Conservation (phyloP, 2,113 vertebrate genomes). For the Trichomycterus rosablanca region DNA sequence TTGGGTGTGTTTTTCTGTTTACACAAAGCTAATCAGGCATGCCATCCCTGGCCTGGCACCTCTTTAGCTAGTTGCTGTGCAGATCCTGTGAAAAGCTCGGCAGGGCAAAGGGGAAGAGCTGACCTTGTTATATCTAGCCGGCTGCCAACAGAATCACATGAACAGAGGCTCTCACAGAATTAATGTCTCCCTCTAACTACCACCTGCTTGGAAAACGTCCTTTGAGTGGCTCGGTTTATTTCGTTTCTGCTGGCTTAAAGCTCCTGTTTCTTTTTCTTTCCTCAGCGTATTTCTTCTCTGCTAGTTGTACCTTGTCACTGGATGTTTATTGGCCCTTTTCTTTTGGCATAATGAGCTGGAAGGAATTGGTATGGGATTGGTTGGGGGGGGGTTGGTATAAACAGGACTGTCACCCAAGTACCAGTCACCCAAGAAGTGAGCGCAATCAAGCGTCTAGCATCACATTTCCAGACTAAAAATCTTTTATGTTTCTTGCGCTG, state of each 20-base stretch:
- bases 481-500: slow-evolving; percentile 11
- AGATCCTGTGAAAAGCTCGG: slow-evolving; percentile 40
- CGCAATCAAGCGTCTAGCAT: slow-evolving; percentile 55
- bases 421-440: slow-evolving; percentile 53
- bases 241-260: slow-evolving; percentile 17
- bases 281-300: slow-evolving; percentile 37
- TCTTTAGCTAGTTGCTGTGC: slow-evolving; percentile 20
- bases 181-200: slow-evolving; percentile 39
- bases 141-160: slow-evolving; percentile 34
- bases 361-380: no score
- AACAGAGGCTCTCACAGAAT: slow-evolving; percentile 38
- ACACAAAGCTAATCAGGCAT: slow-evolving; percentile 32
- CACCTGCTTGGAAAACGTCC: slow-evolving; percentile 1
- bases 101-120: slow-evolving; percentile 36
- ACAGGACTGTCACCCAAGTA: no score
- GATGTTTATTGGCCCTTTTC: slow-evolving; percentile 47
- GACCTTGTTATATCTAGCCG: slow-evolving; percentile 38
- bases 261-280: slow-evolving; percentile 36
- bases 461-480: slow-evolving; percentile 28
- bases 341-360: slow-evolving; percentile 59
- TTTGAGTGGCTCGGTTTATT: neutral
- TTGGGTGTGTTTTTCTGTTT: slow-evolving; percentile 14
- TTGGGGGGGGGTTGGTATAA: no score
- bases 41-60: slow-evolving; percentile 10
- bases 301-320: slow-evolving; percentile 49